phyloP scores from a whole-genome alignment of 2,113 vertebrate species.

The Poeciliopsis occidentalis region DNA sequence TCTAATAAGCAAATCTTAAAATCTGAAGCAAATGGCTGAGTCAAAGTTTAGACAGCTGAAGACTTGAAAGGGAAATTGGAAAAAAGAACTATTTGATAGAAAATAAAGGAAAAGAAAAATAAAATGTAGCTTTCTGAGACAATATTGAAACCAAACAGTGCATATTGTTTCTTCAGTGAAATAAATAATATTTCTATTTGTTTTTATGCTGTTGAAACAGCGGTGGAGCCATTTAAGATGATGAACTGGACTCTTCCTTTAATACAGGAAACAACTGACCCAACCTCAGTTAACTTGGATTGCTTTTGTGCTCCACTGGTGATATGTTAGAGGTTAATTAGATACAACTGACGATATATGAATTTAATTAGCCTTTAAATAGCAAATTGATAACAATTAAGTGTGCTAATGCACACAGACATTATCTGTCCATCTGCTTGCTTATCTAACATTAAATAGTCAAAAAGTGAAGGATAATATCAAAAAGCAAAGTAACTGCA shows the following conservation, averaged over 20 bases:
- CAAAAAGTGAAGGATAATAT: neutral
- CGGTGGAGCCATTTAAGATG: neutral
- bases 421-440: too few species aligned
- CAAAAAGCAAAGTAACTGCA: too few species aligned
- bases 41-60: conserved; percentile 1
- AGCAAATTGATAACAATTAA: too few species aligned
- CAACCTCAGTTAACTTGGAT: neutral
- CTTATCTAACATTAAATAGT: neutral
- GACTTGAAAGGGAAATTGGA: neutral
- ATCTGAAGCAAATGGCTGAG: neutral
- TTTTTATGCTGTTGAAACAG: neutral
- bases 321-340: too few species aligned
- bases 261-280: neutral
- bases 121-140: neutral
- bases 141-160: neutral
- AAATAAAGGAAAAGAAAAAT: conserved; percentile 1
- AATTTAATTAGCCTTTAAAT: too few species aligned
- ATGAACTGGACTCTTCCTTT: neutral
- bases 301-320: neutral
- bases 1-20: neutral
- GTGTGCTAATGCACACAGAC: too few species aligned
- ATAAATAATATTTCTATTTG: neutral
- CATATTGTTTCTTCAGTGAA: neutral
- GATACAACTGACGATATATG: too few species aligned
- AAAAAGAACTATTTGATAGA: neutral